Conservation (phyloP, 2,113 vertebrate genomes). For the Synchiropus splendidus region DNA sequence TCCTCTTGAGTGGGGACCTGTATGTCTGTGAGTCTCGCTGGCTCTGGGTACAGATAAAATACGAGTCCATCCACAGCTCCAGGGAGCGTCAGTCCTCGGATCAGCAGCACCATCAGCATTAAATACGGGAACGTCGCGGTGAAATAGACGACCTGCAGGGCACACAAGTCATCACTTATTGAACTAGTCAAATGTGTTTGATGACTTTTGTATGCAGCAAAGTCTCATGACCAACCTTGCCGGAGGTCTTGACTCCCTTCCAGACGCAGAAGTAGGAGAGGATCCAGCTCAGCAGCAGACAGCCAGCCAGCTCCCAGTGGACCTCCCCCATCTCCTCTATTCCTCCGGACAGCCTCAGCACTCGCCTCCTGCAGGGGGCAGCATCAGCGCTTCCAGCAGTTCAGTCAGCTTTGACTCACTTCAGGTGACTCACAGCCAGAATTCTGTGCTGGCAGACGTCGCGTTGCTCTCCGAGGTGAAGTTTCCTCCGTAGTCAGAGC, state of each 20-base stretch:
- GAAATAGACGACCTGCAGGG: constrained; percentile 15
- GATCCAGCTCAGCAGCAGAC: constrained; percentile 21
- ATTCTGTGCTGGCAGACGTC: constrained; percentile 19
- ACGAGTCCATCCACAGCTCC: constrained; percentile 17
- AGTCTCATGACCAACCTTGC: constrained; percentile 16
- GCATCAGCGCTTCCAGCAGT: neutral
- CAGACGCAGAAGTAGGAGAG: constrained; percentile 28
- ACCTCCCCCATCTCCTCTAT: constrained; percentile 20
- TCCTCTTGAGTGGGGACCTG: no score
- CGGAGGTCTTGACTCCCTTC: constrained; percentile 26
- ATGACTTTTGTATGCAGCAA: neutral
- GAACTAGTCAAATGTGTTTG: neutral
- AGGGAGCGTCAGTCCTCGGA: constrained; percentile 24
- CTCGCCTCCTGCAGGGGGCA: constrained; percentile 4
- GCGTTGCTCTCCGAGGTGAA: neutral
- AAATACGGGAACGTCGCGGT: constrained; percentile 26
- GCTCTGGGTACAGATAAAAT: constrained; percentile 26
- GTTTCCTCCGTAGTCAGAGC: neutral
- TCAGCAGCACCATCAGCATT: constrained; percentile 21
- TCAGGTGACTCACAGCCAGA: constrained; percentile 26
- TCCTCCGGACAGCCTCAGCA: constrained; percentile 19
- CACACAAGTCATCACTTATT: neutral
- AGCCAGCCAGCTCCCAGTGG: constrained; percentile 26
- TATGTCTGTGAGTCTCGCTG: constrained; percentile 7
- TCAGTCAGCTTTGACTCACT: neutral